phyloP scores from a whole-genome alignment of 2,888 invertebrate genomes.

The Andrena marginata region DNA sequence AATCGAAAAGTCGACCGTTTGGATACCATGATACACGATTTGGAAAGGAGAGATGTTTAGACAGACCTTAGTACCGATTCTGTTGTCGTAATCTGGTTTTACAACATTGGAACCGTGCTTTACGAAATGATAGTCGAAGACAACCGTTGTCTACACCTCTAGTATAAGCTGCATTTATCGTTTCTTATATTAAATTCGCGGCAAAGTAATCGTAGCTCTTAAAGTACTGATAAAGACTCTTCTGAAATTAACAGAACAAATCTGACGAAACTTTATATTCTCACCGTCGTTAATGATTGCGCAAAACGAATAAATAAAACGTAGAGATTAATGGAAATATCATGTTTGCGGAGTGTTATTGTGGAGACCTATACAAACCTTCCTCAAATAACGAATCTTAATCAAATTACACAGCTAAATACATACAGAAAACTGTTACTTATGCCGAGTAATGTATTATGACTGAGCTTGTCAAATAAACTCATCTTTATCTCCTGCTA shows the following conservation, averaged over 20 bases:
- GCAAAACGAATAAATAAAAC: slow-evolving; percentile 29
- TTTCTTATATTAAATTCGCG: not conserved
- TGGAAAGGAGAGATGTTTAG: slow-evolving; percentile 31
- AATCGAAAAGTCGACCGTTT: slow-evolving; percentile 38
- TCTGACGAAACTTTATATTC: not conserved
- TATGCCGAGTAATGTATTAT: not conserved
- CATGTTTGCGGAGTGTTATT: slow-evolving; percentile 14
- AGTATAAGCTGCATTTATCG: slow-evolving; percentile 12
- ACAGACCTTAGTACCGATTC: slow-evolving; percentile 16
- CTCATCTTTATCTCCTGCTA: not conserved
- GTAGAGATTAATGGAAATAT: slow-evolving; percentile 21
- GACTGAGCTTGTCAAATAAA: not conserved
- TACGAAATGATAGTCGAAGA: slow-evolving; percentile 1
- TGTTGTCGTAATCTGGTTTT: slow-evolving; percentile 25
- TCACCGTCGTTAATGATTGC: slow-evolving; percentile 18
- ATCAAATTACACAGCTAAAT: not conserved
- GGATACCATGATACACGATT: slow-evolving; percentile 38
- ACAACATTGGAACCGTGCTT: slow-evolving; percentile 1
- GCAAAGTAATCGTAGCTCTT: not conserved
- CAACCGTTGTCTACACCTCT: not conserved
- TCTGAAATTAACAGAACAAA: not conserved
- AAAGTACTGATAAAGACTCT: not conserved
- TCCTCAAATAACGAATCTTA: not conserved
- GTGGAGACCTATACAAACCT: not conserved
- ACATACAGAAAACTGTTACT: not conserved